These are phyloP conservation scores for Drosophila formosana DNA, from an alignment of 2,888 invertebrate species.

Conservation along the genomic window DNA sequence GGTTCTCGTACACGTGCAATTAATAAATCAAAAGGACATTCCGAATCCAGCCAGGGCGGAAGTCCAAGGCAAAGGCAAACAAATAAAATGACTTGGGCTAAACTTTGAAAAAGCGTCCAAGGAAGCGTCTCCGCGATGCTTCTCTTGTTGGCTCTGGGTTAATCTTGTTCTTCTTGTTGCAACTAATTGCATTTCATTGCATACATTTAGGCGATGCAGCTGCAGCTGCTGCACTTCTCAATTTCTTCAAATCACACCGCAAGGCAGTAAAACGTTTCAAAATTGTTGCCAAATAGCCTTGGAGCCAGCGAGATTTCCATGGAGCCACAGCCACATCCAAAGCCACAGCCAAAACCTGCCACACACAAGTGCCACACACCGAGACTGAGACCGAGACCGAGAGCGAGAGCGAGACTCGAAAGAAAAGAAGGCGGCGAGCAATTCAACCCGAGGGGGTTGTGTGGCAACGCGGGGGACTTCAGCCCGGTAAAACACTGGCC, in stretches of 20 bases:
- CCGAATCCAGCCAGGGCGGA: slow-evolving; percentile 46
- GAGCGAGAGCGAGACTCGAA: background rate
- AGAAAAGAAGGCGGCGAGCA: slow-evolving; percentile 20
- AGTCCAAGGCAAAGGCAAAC: slow-evolving; percentile 67
- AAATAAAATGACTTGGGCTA: slow-evolving; percentile 70
- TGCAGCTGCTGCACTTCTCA: slow-evolving; percentile 35
- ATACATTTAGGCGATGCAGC: slow-evolving; percentile 67
- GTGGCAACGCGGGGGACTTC: background rate
- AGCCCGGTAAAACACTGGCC: slow-evolving; percentile 39
- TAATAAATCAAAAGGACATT: slow-evolving; percentile 81
- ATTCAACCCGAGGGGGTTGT: slow-evolving; percentile 15
- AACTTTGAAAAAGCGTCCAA: slow-evolving; percentile 42
- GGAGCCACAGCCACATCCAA: slow-evolving; percentile 32
- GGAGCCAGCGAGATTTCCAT: slow-evolving; percentile 69
- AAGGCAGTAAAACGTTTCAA: slow-evolving; percentile 74
- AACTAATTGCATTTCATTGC: slow-evolving; percentile 78
- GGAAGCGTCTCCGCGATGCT: background rate
- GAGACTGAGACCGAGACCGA: too few relatives aligned
- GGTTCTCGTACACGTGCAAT: slow-evolving; percentile 61
- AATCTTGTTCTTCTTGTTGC: slow-evolving; percentile 28
- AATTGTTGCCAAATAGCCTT: slow-evolving; percentile 72
- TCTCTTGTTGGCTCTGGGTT: background rate
- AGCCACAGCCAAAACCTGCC: slow-evolving; percentile 19
- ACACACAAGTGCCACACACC: slow-evolving; percentile 50
- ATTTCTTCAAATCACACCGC: slow-evolving; percentile 61